Evolutionary conservation across 2,888 invertebrate species (phyloP).

Genomic region (Parascotia fuliginaria): DNA sequence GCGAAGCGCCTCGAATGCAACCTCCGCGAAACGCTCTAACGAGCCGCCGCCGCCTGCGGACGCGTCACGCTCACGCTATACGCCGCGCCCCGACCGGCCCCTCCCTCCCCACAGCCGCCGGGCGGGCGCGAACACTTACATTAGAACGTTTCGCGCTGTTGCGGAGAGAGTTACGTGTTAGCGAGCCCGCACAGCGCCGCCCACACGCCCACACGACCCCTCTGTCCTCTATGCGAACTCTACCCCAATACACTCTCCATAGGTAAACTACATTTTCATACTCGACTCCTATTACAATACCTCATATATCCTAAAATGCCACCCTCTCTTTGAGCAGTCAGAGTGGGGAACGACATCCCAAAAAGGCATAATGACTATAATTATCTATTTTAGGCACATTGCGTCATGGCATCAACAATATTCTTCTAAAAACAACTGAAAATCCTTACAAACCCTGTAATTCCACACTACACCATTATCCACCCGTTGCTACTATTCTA

Average conservation of each 20-base stretch:
- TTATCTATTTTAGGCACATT: too few relatives aligned
- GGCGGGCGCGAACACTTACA: constrained; percentile 51
- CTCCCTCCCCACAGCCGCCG: constrained; percentile 17
- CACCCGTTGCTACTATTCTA: neutral
- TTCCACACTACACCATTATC: too few relatives aligned
- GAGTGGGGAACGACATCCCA: too few relatives aligned
- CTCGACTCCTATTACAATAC: too few relatives aligned
- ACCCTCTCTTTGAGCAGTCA: too few relatives aligned
- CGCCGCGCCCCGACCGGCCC: constrained; percentile 26
- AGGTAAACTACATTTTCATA: neutral
- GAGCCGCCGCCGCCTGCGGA: constrained; percentile 67
- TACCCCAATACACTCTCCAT: neutral
- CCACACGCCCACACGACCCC: constrained; percentile 5
- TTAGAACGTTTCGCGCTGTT: constrained; percentile 80
- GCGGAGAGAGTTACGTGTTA: constrained; percentile 56
- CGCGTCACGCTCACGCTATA: constrained; percentile 30
- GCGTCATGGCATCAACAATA: too few relatives aligned
- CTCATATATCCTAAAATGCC: too few relatives aligned
- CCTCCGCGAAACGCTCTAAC: constrained; percentile 91
- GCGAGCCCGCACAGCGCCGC: constrained; percentile 47
- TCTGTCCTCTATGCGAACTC: neutral
- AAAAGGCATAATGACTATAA: too few relatives aligned
- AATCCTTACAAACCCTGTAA: too few relatives aligned
- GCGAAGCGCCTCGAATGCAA: constrained; percentile 90
- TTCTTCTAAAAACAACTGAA: too few relatives aligned